Percentiles rank a stretch among this genome's conserved stretches.
phyloP scores from a whole-genome alignment of 2,113 vertebrate genomes.

The Ptilorrhoa leucosticta region DNA sequence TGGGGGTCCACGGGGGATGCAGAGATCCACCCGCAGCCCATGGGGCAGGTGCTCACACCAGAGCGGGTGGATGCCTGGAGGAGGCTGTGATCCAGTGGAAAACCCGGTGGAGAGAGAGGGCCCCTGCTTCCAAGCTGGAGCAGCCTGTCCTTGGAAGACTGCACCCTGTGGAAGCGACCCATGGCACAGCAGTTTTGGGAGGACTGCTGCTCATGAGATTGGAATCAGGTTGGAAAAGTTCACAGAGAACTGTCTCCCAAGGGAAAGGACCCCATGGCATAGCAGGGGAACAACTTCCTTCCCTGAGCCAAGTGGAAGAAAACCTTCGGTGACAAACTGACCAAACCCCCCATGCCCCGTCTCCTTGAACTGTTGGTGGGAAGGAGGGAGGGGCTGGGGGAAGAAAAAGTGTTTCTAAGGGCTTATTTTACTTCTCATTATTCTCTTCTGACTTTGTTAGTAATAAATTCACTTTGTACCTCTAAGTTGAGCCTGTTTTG shows the following conservation, averaged over 20 bases:
- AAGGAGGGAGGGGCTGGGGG: not conserved
- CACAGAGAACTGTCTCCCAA: accelerated
- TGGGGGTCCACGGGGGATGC: not conserved
- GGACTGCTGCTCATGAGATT: not conserved
- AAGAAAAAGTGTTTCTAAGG: not conserved
- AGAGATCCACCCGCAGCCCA: accelerated
- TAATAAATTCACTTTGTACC: not conserved
- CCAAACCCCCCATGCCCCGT: not conserved
- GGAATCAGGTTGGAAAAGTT: not conserved
- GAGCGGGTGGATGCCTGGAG: not conserved
- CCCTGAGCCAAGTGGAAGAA: not conserved
- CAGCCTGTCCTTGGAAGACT: not conserved
- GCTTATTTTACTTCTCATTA: not conserved
- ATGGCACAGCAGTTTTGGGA: not conserved
- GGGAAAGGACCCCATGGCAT: not conserved
- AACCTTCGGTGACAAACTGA: accelerated
- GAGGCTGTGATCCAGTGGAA: not conserved
- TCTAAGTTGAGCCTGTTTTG: not conserved
- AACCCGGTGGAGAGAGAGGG: accelerated
- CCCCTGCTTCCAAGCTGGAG: not conserved
- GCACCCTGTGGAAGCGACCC: not conserved
- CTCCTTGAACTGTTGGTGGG: not conserved
- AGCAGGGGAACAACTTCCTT: not conserved
- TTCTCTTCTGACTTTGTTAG: not conserved
- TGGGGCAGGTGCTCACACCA: accelerated